phyloP scores from a whole-genome alignment of 1,140 invertebrate genomes.

The Copidosoma floridanum region DNA sequence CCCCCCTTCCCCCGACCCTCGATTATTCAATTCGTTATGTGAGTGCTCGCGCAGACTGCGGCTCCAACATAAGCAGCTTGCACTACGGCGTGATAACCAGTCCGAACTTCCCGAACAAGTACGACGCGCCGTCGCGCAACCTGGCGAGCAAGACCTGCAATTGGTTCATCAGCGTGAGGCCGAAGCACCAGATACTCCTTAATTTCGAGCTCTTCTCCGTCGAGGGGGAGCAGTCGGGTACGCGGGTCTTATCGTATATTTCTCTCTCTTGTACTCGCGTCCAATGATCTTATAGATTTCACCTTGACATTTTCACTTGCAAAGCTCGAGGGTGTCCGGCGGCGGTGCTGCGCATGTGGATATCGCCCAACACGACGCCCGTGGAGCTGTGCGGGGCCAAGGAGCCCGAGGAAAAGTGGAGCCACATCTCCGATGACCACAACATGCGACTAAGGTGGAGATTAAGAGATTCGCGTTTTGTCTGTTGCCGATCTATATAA shows the following conservation, averaged over 20 bases:
- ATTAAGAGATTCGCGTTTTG: no score
- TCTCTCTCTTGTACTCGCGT: not conserved
- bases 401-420: constrained; percentile 68
- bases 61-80: constrained; percentile 81
- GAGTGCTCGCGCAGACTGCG: constrained; percentile 68
- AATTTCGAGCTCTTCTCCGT: constrained; percentile 85
- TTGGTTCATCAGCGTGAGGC: constrained; percentile 84
- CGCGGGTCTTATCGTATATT: constrained; percentile 32
- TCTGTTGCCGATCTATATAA: no score
- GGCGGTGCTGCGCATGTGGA: constrained; percentile 85
- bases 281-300: not conserved
- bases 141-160: constrained; percentile 83
- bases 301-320: not conserved
- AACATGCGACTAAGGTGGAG: constrained; percentile 74
- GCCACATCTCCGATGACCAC: constrained; percentile 82
- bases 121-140: constrained; percentile 73
- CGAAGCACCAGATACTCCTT: constrained; percentile 78
- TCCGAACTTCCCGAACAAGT: constrained; percentile 83
- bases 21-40: not conserved
- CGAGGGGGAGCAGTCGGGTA: constrained; percentile 83
- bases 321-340: constrained; percentile 84
- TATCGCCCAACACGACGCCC: constrained; percentile 69
- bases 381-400: constrained; percentile 88
- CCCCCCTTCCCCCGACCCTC: not conserved
- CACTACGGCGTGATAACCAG: constrained; percentile 82